These are phyloP conservation scores for Danio tinwini DNA, from an alignment of 2,797 vertebrate genomes.

Conservation along the genomic window DNA sequence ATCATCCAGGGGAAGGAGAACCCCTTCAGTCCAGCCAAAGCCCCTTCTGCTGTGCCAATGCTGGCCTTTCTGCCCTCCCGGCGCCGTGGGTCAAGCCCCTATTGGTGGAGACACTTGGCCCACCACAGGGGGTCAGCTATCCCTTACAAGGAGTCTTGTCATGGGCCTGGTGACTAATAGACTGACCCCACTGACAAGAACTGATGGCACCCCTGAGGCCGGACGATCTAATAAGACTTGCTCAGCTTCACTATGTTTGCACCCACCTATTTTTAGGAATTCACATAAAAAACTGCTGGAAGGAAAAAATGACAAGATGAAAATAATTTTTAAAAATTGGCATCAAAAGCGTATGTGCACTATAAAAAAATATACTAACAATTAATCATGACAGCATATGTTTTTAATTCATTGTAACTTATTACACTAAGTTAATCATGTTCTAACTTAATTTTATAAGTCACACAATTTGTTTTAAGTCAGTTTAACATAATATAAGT, in stretches of 20 bases:
- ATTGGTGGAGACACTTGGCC: slow-evolving; percentile 77
- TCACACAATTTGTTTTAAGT: too few species aligned
- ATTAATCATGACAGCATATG: too few species aligned
- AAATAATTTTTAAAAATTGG: too few species aligned
- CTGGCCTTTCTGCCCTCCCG: slow-evolving; percentile 55
- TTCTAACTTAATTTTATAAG: too few species aligned
- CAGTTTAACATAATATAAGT: too few species aligned
- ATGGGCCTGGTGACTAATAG: slow-evolving; percentile 82
- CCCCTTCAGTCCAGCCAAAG: slow-evolving; percentile 32
- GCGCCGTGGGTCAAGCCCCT: slow-evolving; percentile 74
- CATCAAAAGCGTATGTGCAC: too few species aligned
- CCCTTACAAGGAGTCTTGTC: slow-evolving; percentile 77
- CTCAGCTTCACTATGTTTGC: not conserved
- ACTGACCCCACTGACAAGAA: slow-evolving; percentile 77
- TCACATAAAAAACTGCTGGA: too few species aligned
- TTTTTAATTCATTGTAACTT: too few species aligned
- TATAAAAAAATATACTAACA: too few species aligned
- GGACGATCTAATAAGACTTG: slow-evolving; percentile 68
- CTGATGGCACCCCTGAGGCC: slow-evolving; percentile 77
- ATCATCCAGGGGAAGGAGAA: slow-evolving; percentile 46
- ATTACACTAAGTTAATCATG: too few species aligned
- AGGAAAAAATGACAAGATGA: too few species aligned
- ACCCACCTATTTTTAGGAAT: too few species aligned
- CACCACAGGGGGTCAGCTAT: slow-evolving; percentile 76
- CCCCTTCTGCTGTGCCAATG: slow-evolving; percentile 28